phyloP scores from a whole-genome alignment of 2,888 invertebrate genomes.

The Ophion costatus region DNA sequence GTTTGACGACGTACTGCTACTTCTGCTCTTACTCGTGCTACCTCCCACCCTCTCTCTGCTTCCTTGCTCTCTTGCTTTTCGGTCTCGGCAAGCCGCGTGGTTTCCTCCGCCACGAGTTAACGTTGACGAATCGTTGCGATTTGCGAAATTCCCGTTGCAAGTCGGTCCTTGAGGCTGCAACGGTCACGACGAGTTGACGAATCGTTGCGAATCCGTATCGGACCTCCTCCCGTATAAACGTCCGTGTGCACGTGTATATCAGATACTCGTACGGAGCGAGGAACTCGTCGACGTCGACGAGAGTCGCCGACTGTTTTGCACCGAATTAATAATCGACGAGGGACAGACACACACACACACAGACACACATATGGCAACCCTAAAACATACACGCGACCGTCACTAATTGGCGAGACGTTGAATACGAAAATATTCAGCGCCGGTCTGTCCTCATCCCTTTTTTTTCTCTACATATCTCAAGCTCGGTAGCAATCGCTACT shows the following conservation, averaged over 20 bases:
- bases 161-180: conserved; percentile 35
- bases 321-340: conserved; percentile 59
- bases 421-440: conserved; percentile 37
- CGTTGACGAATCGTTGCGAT: conserved; percentile 66
- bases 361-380: neutral
- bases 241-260: neutral
- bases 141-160: conserved; percentile 62
- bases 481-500: neutral
- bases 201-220: conserved; percentile 61
- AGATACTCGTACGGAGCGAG: neutral
- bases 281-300: conserved; percentile 55
- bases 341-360: neutral
- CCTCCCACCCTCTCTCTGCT: conserved; percentile 8
- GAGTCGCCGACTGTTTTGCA: conserved; percentile 47
- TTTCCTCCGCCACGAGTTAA: conserved; percentile 49
- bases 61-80: conserved; percentile 24
- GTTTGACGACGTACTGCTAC: conserved; percentile 53
- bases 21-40: conserved; percentile 19
- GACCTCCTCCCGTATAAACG: conserved; percentile 9
- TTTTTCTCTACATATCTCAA: neutral
- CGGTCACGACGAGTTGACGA: conserved; percentile 57
- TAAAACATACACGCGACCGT: conserved; percentile 11
- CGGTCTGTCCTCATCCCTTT: neutral
- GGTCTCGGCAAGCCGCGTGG: conserved; percentile 21
- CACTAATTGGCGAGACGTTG: conserved; percentile 52